phyloP scores from a whole-genome alignment of 2,888 invertebrate species.

The Plemyria rubiginata region DNA sequence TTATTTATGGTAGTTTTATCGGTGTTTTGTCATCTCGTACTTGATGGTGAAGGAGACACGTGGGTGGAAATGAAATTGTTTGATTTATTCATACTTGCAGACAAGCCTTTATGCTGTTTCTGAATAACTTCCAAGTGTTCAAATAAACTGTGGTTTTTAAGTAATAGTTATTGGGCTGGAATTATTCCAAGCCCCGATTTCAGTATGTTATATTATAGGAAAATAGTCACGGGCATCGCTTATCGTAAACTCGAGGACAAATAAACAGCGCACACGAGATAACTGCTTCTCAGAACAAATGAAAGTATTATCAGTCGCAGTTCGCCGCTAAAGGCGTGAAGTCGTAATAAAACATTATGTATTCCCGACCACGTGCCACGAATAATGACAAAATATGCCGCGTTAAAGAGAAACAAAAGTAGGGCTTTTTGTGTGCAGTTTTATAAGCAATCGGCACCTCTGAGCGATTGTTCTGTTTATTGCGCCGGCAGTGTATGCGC shows the following conservation, averaged over 20 bases:
- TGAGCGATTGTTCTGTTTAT: slow-evolving; percentile 59
- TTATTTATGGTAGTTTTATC: slow-evolving; percentile 42
- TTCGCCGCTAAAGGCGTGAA: slow-evolving; percentile 77
- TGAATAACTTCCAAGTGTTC: neutral
- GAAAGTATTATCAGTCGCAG: slow-evolving; percentile 78
- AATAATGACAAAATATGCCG: slow-evolving; percentile 76
- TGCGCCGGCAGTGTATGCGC: slow-evolving; percentile 46
- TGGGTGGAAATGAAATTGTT: slow-evolving; percentile 21
- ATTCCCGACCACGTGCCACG: slow-evolving; percentile 81
- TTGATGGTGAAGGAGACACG: slow-evolving; percentile 11
- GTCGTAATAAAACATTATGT: slow-evolving; percentile 83
- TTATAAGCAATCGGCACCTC: slow-evolving; percentile 74
- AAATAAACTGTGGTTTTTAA: no score
- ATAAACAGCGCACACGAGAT: slow-evolving; percentile 55
- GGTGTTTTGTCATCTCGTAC: slow-evolving; percentile 28
- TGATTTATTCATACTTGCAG: slow-evolving; percentile 19
- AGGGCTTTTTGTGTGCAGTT: slow-evolving; percentile 66
- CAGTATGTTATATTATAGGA: neutral
- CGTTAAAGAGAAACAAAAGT: slow-evolving; percentile 74
- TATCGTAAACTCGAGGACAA: slow-evolving; percentile 36
- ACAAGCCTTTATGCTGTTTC: neutral
- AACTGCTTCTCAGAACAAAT: slow-evolving; percentile 78
- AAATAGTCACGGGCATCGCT: slow-evolving; percentile 11
- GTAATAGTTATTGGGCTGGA: no score
- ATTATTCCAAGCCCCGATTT: neutral